Evolutionary conservation across 2,888 invertebrate species (phyloP), one percentile per base, ranked within the genome.

Genomic region (Aspidiotus destructor): DNA sequence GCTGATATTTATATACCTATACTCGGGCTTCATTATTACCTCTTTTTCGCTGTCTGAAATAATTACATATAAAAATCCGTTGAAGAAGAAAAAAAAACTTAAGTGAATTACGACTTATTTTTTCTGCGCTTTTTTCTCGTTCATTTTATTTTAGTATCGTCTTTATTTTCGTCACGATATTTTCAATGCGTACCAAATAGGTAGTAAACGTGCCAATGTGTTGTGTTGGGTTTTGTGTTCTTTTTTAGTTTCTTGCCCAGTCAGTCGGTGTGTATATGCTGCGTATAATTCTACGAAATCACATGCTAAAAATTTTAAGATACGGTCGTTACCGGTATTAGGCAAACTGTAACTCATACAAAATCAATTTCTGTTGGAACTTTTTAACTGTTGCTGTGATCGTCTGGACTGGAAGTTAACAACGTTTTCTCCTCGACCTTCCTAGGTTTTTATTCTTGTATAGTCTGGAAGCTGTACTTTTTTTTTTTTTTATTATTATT

Each of bases 401-500:
- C 28, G 28, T 28, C 28, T 28, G 28, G 28, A 28, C 28, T 28
- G 28, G 28, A 28, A 28, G 28, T 52, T 52, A 52, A 52, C 13
- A 52, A 52, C 53, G 53, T n/a, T 52, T 52, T 52, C 13, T 52
- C 13, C 15, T 52, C 15, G 15, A 52, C 15, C 15, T 52, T 52
- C 15, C 13, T 52, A 10, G 58, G 5, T 8, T 28, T 28, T 28
- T 28, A 28, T 28, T 28, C 28, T 28, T 1, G 28, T 28, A 28
- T 28, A 28, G 28, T 28, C 28, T 28, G 28, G 28, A 28, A 28
- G 28, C 28, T 28, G 28, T 28, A 28, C 28, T 28, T 28, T 28
- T 15, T 61, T 28, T 28, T 15, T 61, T 41, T 64, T 68, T 42
- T 44, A 44, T 65, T 44, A 65, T 41, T 15, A 52, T 57, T 13